These are phyloP conservation scores for Amazona guildingii DNA, from an alignment of 2,113 vertebrate species.

Conservation along the genomic window DNA sequence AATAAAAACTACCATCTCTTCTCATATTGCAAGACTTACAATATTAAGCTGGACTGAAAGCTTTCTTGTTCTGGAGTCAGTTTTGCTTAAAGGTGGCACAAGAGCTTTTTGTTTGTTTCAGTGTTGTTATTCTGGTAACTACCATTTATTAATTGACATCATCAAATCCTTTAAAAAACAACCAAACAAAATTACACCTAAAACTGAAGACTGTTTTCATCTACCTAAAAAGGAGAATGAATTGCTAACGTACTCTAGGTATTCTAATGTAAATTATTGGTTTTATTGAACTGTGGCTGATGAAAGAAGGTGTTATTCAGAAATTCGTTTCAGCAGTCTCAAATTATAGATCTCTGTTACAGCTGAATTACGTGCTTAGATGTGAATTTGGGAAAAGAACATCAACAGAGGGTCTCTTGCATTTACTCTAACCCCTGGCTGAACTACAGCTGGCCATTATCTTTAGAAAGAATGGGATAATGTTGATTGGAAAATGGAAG, in stretches of 20 bases:
- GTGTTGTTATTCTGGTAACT: neutral
- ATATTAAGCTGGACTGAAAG: neutral
- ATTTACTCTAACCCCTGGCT: neutral
- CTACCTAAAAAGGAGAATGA: neutral
- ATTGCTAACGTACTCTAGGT: neutral
- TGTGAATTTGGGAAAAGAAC: neutral
- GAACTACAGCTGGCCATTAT: neutral
- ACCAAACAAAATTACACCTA: accelerated
- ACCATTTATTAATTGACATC: neutral
- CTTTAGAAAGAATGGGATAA: neutral
- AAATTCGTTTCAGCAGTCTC: neutral
- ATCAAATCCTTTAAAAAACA: neutral
- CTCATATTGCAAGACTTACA: neutral
- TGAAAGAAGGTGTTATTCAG: neutral
- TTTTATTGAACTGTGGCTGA: neutral
- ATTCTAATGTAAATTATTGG: neutral
- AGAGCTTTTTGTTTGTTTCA: neutral
- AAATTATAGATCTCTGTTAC: neutral
- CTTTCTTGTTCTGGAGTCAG: neutral
- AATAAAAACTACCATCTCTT: neutral
- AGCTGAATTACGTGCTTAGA: neutral
- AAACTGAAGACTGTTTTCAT: neutral
- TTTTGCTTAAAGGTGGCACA: neutral
- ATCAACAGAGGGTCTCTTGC: neutral
- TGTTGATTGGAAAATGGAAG: neutral